These are phyloP conservation scores for Ormyrus labotus DNA, from an alignment of 2,888 invertebrate species.

Conservation along the genomic window DNA sequence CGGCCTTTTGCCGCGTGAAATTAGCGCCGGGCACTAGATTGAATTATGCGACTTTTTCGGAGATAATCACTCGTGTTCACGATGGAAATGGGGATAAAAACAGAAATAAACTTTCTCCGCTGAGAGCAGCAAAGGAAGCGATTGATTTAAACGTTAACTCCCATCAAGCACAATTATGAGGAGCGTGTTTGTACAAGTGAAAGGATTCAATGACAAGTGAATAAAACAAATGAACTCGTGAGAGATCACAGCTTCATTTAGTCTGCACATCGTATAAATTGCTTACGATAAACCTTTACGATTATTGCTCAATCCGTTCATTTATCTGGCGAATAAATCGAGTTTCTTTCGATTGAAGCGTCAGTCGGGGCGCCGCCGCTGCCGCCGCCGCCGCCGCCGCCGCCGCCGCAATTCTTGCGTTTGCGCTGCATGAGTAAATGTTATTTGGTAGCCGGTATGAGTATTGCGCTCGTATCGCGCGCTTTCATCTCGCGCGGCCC, in stretches of 20 bases:
- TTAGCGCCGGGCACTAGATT: constrained; percentile 13
- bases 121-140: no score
- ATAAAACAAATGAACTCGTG: no score
- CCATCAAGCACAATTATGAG: no score
- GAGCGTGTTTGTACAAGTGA: no score
- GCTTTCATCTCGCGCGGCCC: neutral
- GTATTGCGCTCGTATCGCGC: neutral
- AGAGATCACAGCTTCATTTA: no score
- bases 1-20: neutral
- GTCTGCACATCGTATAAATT: neutral
- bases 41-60: constrained; percentile 4
- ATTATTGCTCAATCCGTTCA: neutral
- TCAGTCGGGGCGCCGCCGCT: neutral
- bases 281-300: neutral
- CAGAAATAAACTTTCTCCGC: no score
- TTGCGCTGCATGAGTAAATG: constrained; percentile 5
- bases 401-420: neutral
- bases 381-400: no score
- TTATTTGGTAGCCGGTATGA: constrained; percentile 1
- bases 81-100: no score
- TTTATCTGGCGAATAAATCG: constrained; percentile 4
- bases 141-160: no score
- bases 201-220: no score
- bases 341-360: neutral
- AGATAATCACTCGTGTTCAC: no score